Evolutionary conservation across 2,797 vertebrate genomes (phyloP).

Genomic region (Masticophis lateralis): DNA sequence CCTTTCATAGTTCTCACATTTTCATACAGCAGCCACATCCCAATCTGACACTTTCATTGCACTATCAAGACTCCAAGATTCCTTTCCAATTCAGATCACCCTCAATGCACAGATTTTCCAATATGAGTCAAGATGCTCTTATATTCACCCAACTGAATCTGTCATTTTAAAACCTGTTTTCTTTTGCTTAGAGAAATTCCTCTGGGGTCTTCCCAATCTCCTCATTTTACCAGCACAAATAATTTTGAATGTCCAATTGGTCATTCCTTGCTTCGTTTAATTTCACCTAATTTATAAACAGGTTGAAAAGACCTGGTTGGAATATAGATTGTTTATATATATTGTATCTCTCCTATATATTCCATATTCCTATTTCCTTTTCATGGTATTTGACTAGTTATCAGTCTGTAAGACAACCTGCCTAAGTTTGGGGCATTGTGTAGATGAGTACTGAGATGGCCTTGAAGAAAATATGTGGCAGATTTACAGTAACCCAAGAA

Average conservation of each 20-base stretch:
- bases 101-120: neutral
- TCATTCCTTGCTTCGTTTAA: neutral
- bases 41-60: neutral
- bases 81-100: neutral
- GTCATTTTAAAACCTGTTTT: neutral
- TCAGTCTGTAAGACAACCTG: neutral
- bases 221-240: neutral
- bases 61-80: neutral
- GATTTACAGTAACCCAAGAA: neutral
- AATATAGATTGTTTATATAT: neutral
- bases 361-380: neutral
- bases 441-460: neutral
- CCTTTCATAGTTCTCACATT: neutral
- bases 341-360: neutral
- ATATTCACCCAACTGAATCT: neutral
- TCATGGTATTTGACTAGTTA: neutral
- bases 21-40: neutral
- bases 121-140: neutral
- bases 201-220: neutral
- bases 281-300: neutral
- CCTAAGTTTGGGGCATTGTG: neutral
- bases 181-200: neutral
- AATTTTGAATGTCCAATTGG: neutral
- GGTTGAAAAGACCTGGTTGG: neutral
- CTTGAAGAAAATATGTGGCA: neutral